Base-by-base conservation (phyloP, 1,140 invertebrate species). In the Neuroterus valhalla region DNA sequence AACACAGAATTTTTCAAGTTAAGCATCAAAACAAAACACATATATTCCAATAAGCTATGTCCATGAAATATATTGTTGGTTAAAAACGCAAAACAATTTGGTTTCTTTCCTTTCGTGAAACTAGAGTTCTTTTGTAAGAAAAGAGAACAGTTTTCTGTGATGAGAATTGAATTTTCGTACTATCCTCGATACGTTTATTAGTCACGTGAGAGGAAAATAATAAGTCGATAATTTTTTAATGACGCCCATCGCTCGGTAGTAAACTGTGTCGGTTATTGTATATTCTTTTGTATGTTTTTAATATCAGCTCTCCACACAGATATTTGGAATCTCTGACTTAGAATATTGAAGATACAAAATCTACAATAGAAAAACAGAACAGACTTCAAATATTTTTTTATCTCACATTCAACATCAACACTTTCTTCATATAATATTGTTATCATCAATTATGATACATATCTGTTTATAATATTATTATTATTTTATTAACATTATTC, bases 311-410 rank as follows among this genome's bases (percentile, higher is more conserved):
- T 68, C 68, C 73, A 42, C 78, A 72, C 67, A 75, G 72, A 82
- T 86, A 31, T 88, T 87, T 86, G 86, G 84, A 89, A 88, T 89
- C 78, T 86, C 81, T 81, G 81, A 81, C 87, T 89, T 88, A 89
- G 83, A 89, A 81, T 90, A 90, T 88, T 87, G 86, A 88, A 89
- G 87, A 89, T 89, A 90, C 83, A 89, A 90, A 90, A 89, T 89
- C 87, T 89, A 90, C 87, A 82, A 88, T 90, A 90, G 87, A 89
- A 89, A 82, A 89, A 89, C 87, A 88, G 85, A 90, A 89, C 85
- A 85, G 82, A 86, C 81, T 83, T 86, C 75, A 78, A 88, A 86
- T 83, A 81, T 81, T 38, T 85, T 84, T 50, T 80, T 72, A 84
- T 46, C 81, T 78, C 77, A 87, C 87, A 86, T 78, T 86, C 82